Base-by-base conservation (phyloP, 2,797 vertebrate species). In the Salmo trutta region DNA sequence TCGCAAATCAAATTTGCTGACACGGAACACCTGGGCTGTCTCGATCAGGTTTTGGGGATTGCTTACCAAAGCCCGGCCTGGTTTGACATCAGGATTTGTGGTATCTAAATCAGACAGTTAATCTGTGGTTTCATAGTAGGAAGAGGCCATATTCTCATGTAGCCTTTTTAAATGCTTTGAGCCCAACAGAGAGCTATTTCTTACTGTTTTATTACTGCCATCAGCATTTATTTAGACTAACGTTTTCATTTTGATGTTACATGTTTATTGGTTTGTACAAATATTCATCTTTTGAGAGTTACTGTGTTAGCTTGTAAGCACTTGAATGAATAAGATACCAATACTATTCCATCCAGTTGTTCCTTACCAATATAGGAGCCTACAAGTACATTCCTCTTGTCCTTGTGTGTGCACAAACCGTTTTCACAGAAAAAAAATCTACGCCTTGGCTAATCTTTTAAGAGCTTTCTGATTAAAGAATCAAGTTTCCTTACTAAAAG, bases 391-490 rank as follows among this genome's bases (percentile, higher is more conserved):
- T 3, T 41, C 51, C 19, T 75, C 69, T 59, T 16, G 51, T 29
- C 27, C 15, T 21, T 73, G n/a, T 65, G 16, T 65, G 66, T 56
- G 31, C 69, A 1, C 36, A 19, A 24, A 10, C 16, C n/a, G 27
- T 76, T 75, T 78, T 62, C 41, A 81, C 5, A 73, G n/a, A 54
- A 73, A 65, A 59, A 62, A 62, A 24, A 27, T 3, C 41, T 47
- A 47, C 3, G 41, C 41, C 10, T n/a, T n/a, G 2, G 67, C 54
- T 75, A 77, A 80, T 75, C 78, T 76, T 67, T 74, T 74, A 70
- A 85, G 47, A 75, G 56, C 52, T 67, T 78, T 76, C 27, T 74
- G 73, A 82, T 79, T 77, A 73, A 59, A 74, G 56, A 65, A 59
- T 76, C 17, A 74, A 53, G 76, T 78, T 79, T 79, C 69, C 65